Conservation (phyloP, 2,888 invertebrate genomes). For the Folsomia candida region DNA sequence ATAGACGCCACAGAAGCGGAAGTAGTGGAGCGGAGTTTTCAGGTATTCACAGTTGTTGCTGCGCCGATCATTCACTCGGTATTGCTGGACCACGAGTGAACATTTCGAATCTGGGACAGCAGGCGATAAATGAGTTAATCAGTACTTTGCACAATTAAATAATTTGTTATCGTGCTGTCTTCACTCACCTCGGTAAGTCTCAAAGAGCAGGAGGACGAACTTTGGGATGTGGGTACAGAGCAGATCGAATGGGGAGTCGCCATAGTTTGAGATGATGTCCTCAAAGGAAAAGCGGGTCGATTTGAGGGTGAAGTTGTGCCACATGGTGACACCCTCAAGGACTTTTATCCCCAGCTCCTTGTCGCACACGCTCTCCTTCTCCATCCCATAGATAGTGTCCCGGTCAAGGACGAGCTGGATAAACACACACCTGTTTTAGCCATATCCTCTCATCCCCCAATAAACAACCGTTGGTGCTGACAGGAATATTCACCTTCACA, state of each 20-base stretch:
- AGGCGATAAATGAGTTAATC: not conserved
- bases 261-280: constrained; percentile 30
- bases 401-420: not conserved
- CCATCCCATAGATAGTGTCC: not conserved
- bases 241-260: constrained; percentile 21
- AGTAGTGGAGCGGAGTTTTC: constrained; percentile 14
- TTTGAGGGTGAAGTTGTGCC: constrained; percentile 38
- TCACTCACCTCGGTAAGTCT: constrained; percentile 23
- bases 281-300: constrained; percentile 21
- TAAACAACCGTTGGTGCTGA: too few species aligned
- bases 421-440: too few species aligned
- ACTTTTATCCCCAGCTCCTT: not conserved
- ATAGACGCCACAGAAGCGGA: constrained; percentile 35
- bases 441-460: too few species aligned
- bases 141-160: not conserved
- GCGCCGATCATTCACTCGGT: constrained; percentile 19
- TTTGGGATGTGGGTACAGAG: constrained; percentile 16
- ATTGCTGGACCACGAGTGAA: constrained; percentile 31
- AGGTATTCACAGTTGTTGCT: constrained; percentile 8
- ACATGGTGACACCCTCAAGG: constrained; percentile 27
- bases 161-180: too few species aligned
- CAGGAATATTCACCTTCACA: constrained; percentile 24
- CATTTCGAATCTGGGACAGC: not conserved
- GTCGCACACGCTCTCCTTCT: not conserved
- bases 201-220: constrained; percentile 30